Base-by-base conservation (phyloP, 64 coral and sea anemone genomes). In the Astreopora myriophthalma region DNA sequence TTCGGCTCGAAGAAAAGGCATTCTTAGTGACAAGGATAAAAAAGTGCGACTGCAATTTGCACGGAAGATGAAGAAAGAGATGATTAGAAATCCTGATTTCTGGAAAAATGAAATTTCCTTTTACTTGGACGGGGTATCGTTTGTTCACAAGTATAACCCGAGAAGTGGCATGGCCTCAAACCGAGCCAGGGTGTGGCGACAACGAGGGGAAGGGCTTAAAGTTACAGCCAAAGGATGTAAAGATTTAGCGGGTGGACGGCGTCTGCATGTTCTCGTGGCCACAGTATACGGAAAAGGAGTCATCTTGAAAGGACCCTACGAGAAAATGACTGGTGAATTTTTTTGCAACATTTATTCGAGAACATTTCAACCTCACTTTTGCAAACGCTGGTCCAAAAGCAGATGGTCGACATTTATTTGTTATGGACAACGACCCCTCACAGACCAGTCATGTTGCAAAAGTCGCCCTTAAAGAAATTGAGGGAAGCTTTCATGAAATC, bases 131-230 rank as follows among this genome's bases (percentile, higher is more conserved):
- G 74, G 88, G 8, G 88, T 90, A 46, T 90, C 74, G 1, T 90
- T 90, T 79, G 63, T 90, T n/a, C 74, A 79, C 58, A 90, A 90
- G 88, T 42, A 40, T n/a, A 90, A 90, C 13, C 74, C 88, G 3
- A 8, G 40, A 13, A 19, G 3, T 13, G 87, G 72, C 3, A 71
- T 71, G 34, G 5, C 29, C 0, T 27, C 67, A 8, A 48, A 48
- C 46, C 75, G 61, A 38, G 51, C 71, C 10, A 57, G 71, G 28
- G 72, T 75, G 1, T 89, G 72, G 86, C 36, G 71, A 16, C 75
- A 34, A 55, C 30, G 1, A 38, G 48, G 46, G 6, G 80, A 92
- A 85, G 90, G 67, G 10, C 81, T 92, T 9, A 5, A 57, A 64
- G 16, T 92, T 13, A 86, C 90, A 38, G 38, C 25, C 3, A 76